phyloP scores from a whole-genome alignment of 2,113 vertebrate genomes.

The Lathamus discolor region DNA sequence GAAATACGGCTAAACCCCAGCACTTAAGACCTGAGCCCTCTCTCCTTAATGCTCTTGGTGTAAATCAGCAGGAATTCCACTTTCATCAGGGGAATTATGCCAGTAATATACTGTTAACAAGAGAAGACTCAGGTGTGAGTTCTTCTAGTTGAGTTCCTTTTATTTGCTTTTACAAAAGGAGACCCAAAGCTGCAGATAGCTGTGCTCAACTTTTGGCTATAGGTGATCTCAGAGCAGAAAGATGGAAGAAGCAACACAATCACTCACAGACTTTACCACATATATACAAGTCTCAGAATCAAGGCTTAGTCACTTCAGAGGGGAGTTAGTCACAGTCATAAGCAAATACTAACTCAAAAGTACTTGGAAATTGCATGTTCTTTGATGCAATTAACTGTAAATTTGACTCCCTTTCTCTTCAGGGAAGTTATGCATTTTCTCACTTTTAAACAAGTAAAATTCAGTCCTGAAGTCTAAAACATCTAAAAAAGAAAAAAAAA shows the following conservation, averaged over 20 bases:
- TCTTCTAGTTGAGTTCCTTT: not conserved
- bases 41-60: conserved; percentile 19
- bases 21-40: conserved; percentile 26
- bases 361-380: not conserved
- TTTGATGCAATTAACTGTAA: not conserved
- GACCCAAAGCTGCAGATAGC: not conserved
- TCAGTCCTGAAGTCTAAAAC: not conserved
- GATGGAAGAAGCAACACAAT: rapidly evolving
- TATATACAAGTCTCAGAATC: not conserved
- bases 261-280: not conserved
- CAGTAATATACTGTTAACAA: not conserved
- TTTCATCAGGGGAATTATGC: conserved; percentile 25
- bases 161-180: not conserved
- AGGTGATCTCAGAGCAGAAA: not conserved
- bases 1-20: conserved; percentile 17
- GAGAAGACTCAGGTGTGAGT: conserved; percentile 4
- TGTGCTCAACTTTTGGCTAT: not conserved
- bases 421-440: not conserved
- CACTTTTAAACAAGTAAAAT: not conserved
- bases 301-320: not conserved
- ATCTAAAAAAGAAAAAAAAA: not conserved
- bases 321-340: not conserved
- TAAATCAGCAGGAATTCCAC: conserved; percentile 51
- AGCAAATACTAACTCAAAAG: not conserved
- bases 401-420: not conserved